Evolutionary conservation across 2,113 vertebrate species (phyloP), one percentile per base, ranked within the genome.

Genomic region (Esox niger): DNA sequence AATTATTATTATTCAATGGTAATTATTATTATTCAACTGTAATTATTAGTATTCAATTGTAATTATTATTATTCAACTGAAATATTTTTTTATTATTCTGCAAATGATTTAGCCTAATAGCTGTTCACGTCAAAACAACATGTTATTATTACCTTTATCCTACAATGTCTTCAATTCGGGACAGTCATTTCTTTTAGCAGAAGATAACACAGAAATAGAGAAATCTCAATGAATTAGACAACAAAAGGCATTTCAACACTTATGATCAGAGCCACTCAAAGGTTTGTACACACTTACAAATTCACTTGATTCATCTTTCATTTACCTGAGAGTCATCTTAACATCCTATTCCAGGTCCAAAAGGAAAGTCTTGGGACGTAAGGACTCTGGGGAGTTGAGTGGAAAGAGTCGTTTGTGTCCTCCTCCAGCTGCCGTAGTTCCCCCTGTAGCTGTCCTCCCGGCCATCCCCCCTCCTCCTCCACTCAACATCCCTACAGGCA

Each of bases 351-450:
- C 82, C 84, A 99, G 97, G 90, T 98, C 97, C 58, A 99, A 99
- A 90, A 94, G 97, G 86, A 99, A 99, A 92, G 94, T 99, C 62
- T 93, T 99, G 10, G 97, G 97, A 55, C 93, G 96, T 64, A 99
- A 98, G 86, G 97, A 98, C 89, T 98, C 97, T 3, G 96, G 96
- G 76, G 96, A 99, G 30, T 69, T 93, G 72, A 91, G 92, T 17
- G 78, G 85, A 49, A 94, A 93, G 85, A 94, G 92, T 86, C 95
- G 93, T 78, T 86, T 93, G 52, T 94, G 91, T 85, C 79, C 90
- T 71, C 33, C 76, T 0, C 13, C 6, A 4, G 69, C 82, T 58
- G 84, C 79, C 64, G 64, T 87, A n/a, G 77, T 81, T 1, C 73
- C 87, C 62, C 75, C 91, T 38, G 32, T 85, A 3, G 88, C 82